Evolutionary conservation across 2,113 vertebrate species (phyloP), one percentile per base, ranked within the genome.

Genomic region (Sprattus sprattus): DNA sequence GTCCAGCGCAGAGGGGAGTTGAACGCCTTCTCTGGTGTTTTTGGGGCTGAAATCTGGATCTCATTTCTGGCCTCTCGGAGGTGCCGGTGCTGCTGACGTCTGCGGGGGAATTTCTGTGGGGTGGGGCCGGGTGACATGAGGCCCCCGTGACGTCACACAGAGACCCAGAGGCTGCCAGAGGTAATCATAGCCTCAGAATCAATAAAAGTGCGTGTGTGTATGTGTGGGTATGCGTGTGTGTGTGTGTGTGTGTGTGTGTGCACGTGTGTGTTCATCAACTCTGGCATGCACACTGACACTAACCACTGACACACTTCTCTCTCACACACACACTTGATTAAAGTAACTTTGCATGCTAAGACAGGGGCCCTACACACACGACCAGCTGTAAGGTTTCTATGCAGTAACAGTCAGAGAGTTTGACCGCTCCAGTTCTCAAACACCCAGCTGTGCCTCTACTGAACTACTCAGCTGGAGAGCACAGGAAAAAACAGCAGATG

Each of bases 311-410:
- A 71, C 64, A 32, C 13, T 71, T 71, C 57, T n/a, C 20, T 71
- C 28, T 71, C 64, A 71, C 64, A 71, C 25, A 71, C 25, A 28
- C 64, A 25, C 64, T 57, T 64, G 64, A 71, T 71, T 71, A 71
- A 71, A 71, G 25, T 25, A 28, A 54, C 52, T 54, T 54, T 54
- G 52, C 52, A 54, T 54, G 52, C 16, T 54, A 16, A 54, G 52
- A 54, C 11, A n/a, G 7, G 18, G 57, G 64, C 25, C 7, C 28
- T 71, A 13, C 10, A 13, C 64, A 71, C 25, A 28, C 64, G 6
- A 71, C 64, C 64, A 71, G n/a, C 64, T 71, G 64, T 71, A 28
- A 11, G 64, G 20, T n/a, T n/a, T 64, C 22, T 64, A 8, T 67
- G 22, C 7, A 7, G 10, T 49, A 2, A 49, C 47, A 49, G 47